Evolutionary conservation across 30 jellyfish, hydroid and myxozoan genomes (phyloP), one percentile per base, ranked within the genome.

Genomic region (Haliclystus octoradiatus): DNA sequence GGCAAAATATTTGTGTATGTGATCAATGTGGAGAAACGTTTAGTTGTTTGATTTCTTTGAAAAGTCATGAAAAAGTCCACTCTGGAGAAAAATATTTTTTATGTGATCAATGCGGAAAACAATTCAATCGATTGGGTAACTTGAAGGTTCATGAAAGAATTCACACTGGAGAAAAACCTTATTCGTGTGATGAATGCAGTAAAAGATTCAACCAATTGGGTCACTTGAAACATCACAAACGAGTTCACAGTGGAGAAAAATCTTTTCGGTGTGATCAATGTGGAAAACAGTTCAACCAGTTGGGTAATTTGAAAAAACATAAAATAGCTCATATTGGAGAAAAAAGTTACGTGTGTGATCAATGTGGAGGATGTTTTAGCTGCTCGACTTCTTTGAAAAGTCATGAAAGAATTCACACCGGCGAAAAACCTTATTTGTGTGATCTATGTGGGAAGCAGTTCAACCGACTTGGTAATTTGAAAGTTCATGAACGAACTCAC

Each of bases 81-180:
- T 5, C 57, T 5, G 57, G 57, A 40, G 19, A 40, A 19, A 40
- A 19, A 19, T 19, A 9, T 22, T 34, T 5, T 68, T 26, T 3
- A 34, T 15, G 26, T 47, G 68, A 33, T 24, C 3, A 33, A 1
- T 74, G 84, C 31, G 76, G 71, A 27, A 63, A 35, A 33, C 4
- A 46, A 29, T 62, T 74, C 49, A 26, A 12, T 19, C 33, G 19
- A 24, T 25, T 40, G 34, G 5, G 34, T 26, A 5, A 12, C 26
- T 50, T 74, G 22, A 33, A 19, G 15, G 62, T 31, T 9, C 84
- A 74, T 49, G 33, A 49, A n/a, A 0, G 14, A 19, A 74, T 32
- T 25, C 84, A 62, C 23, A 74, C 75, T 1, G 35, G 66, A 35
- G 49, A 74, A 35, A 63, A 49, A 31, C 76, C 84, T 2, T 63